These are phyloP conservation scores for Auanema sp. DNA, from an alignment of 2,888 invertebrate species.

Conservation along the genomic window DNA sequence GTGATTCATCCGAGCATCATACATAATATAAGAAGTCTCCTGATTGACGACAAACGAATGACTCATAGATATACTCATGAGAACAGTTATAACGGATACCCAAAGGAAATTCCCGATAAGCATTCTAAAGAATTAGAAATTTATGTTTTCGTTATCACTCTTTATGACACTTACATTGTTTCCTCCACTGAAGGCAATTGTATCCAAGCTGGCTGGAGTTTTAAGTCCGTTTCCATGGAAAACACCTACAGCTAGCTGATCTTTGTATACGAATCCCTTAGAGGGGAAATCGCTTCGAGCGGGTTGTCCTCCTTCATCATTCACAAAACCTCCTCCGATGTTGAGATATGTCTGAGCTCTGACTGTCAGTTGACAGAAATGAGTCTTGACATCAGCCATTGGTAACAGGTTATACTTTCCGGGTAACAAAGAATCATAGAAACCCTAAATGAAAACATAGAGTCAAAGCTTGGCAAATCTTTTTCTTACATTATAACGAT, in stretches of 20 bases:
- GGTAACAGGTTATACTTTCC: slow-evolving; percentile 38
- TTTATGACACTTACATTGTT: slow-evolving; percentile 21
- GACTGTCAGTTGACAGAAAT: slow-evolving; percentile 27
- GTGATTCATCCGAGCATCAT: slow-evolving; percentile 23
- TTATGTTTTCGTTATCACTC: neutral
- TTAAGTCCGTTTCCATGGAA: slow-evolving; percentile 18
- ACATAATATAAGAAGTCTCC: slow-evolving; percentile 18
- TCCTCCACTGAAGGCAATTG: slow-evolving; percentile 28
- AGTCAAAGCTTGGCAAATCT: neutral
- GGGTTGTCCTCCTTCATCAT: neutral
- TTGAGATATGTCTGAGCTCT: neutral
- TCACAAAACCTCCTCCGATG: slow-evolving; percentile 7
- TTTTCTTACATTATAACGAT: too few relatives aligned
- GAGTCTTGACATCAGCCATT: slow-evolving; percentile 27
- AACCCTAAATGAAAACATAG: slow-evolving; percentile 2
- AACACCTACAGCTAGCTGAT: slow-evolving; percentile 8
- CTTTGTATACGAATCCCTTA: neutral
- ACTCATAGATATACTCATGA: slow-evolving; percentile 40
- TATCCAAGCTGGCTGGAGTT: slow-evolving; percentile 13
- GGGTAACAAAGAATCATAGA: slow-evolving; percentile 2
- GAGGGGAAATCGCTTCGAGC: slow-evolving; percentile 1
- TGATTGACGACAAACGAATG: slow-evolving; percentile 30
- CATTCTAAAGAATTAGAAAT: slow-evolving; percentile 19
- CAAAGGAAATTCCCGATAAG: slow-evolving; percentile 31
- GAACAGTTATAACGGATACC: slow-evolving; percentile 42